A percentile compares a stretch with the other conserved stretches of the same genome.
These are phyloP conservation scores for Cosmorhoe ocellata DNA, from an alignment of 2,888 invertebrate genomes.

Conservation along the genomic window DNA sequence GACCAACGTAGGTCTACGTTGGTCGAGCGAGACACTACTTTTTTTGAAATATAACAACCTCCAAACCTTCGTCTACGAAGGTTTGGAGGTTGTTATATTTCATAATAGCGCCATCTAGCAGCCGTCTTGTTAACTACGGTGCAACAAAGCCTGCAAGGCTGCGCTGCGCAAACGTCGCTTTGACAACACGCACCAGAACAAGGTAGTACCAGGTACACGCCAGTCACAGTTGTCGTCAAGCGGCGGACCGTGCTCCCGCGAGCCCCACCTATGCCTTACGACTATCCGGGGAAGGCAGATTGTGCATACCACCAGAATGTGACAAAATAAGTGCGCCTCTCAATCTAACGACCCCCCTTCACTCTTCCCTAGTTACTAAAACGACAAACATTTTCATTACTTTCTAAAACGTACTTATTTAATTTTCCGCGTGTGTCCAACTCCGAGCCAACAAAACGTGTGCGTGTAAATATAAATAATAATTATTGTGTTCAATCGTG, in stretches of 20 bases:
- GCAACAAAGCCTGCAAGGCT: slow-evolving; percentile 4
- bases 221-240: slow-evolving; percentile 61
- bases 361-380: slow-evolving; percentile 61
- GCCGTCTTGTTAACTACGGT: neutral
- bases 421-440: slow-evolving; percentile 77
- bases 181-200: slow-evolving; percentile 10
- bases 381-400: slow-evolving; percentile 68
- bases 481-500: slow-evolving; percentile 62
- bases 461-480: slow-evolving; percentile 77
- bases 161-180: slow-evolving; percentile 14
- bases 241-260: slow-evolving; percentile 60
- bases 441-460: slow-evolving; percentile 72
- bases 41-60: no score
- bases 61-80: no score
- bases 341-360: slow-evolving; percentile 65
- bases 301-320: slow-evolving; percentile 73
- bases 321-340: slow-evolving; percentile 65
- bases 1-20: no score
- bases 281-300: slow-evolving; percentile 62
- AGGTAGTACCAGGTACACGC: slow-evolving; percentile 41
- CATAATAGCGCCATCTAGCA: slow-evolving; percentile 13
- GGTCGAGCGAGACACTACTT: no score
- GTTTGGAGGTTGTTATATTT: slow-evolving; percentile 3
- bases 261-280: slow-evolving; percentile 51
- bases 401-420: slow-evolving; percentile 79